Base-by-base conservation (phyloP, 2,888 invertebrate genomes). In the Drosophila sordidula region DNA sequence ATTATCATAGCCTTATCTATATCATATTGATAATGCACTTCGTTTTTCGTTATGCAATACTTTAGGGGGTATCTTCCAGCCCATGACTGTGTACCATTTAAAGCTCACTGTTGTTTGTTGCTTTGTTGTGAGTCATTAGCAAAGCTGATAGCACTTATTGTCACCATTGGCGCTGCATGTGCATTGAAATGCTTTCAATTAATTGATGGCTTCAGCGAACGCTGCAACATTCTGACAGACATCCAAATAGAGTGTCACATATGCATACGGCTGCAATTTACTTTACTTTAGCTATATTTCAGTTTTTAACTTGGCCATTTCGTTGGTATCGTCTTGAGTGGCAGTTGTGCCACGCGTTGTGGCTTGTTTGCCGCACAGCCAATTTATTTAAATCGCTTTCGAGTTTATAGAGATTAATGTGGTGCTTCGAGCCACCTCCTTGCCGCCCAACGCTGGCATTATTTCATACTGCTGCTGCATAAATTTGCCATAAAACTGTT, bases 401-500 rank as follows among this genome's bases (percentile, higher is more conserved):
- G 55, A 54, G 59, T 54, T 45, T 38, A 49, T 50, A 12, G 29
- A 39, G 64, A 82, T 75, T 73, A 82, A 82, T 78, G 80, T 42
- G 62, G 46, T 63, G 69, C 65, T 64, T 72, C 59, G 58, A 69
- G 67, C 65, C 63, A 36, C 32, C 32, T 11, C 14, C 16, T 8
- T 22, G 6, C 5, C 8, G 39, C 11, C 32, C 14, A 3, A 3
- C 12, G 32, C 54, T 9, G 8, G 14, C 64, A 57, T 76, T 76
- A 71, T 75, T 70, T 85, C 73, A 85, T 78, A 73, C 80, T 14
- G 59, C 32, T 61, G 45, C 34, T 75, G 82, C 64, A 83, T 83
- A 83, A 86, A 86, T 82, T 83, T 69, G 56, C 83, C 73, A 83
- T 86, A 75, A 83, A 82, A 72, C 65, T 70, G 78, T 76, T 73